Base-by-base conservation (phyloP, 2,797 vertebrate genomes). In the Sebastes cheni region DNA sequence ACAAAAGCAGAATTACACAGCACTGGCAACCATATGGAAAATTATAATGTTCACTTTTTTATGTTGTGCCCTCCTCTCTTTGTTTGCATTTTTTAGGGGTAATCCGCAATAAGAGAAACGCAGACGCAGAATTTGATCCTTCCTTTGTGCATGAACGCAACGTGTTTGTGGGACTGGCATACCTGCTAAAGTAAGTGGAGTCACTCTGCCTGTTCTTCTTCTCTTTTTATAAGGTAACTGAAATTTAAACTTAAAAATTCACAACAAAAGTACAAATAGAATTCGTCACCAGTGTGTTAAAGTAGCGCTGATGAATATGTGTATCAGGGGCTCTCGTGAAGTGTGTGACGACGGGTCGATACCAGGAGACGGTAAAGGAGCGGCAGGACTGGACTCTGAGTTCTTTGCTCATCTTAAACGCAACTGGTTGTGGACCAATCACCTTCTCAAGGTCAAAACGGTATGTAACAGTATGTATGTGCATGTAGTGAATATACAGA, bases 351-450 rank as follows among this genome's bases (percentile, higher is more conserved):
- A 97, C 34, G 97, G 97, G 1, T 83, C 90, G 0, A 94, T 96
- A 73, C 98, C 98, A 0, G 98, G 98, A 42, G 98, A 99, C 1
- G 95, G 96, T 4, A 88, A 96, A 81, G 98, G 98, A 60, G 98
- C 98, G 0, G 98, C 94, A 1, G 98, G 98, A 4, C 93, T 99
- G 27, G 96, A 99, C 90, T 99, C 97, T 8, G 97, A 97, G 50
- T 98, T 99, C 86, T 99, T 97, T 7, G 94, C 93, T 39, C 98
- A 99, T 85, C 93, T 99, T 4, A 99, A 99, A 86, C 97, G 98
- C 25, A 99, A 99, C 75, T 99, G 98, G 98, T 92, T 97, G 79
- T 99, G 98, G 98, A 99, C 98, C 72, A 98, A 95, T 88, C 97
- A 97, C 70, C 96, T 99, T 12, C 96, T 98, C 2, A 39, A 56